Evolutionary conservation across 1,140 invertebrate genomes (phyloP).

Genomic region (Neocloeon triangulifer): DNA sequence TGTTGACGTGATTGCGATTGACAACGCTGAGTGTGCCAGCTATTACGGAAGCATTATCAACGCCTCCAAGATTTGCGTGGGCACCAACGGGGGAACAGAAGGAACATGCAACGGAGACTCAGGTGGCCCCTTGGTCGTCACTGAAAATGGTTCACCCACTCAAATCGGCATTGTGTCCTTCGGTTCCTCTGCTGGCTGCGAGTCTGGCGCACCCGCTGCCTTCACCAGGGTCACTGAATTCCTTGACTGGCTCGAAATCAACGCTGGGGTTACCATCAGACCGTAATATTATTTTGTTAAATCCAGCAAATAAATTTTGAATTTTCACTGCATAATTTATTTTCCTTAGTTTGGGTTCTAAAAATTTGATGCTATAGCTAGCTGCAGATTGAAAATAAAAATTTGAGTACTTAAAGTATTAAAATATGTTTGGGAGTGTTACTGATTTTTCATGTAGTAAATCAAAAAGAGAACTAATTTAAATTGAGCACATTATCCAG

Average conservation of each 20-base stretch:
- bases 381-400: too few species aligned
- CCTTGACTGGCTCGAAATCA: constrained; percentile 15
- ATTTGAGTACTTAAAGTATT: too few species aligned
- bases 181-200: constrained; percentile 20
- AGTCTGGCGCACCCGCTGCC: constrained; percentile 17
- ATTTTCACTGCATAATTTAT: too few species aligned
- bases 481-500: too few species aligned
- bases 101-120: too few species aligned
- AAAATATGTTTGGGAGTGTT: too few species aligned
- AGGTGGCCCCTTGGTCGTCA: neutral
- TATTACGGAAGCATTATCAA: constrained; percentile 1
- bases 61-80: constrained; percentile 1
- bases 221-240: constrained; percentile 21
- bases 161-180: constrained; percentile 23
- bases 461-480: too few species aligned
- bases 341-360: too few species aligned
- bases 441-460: too few species aligned
- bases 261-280: constrained; percentile 6
- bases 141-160: neutral
- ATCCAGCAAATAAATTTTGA: too few species aligned
- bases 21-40: constrained; percentile 1
- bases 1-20: neutral
- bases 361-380: too few species aligned
- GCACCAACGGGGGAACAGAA: neutral
- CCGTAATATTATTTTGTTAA: too few species aligned